These are phyloP conservation scores for Eupsilia transversa DNA, from an alignment of 2,888 invertebrate species.

Conservation along the genomic window DNA sequence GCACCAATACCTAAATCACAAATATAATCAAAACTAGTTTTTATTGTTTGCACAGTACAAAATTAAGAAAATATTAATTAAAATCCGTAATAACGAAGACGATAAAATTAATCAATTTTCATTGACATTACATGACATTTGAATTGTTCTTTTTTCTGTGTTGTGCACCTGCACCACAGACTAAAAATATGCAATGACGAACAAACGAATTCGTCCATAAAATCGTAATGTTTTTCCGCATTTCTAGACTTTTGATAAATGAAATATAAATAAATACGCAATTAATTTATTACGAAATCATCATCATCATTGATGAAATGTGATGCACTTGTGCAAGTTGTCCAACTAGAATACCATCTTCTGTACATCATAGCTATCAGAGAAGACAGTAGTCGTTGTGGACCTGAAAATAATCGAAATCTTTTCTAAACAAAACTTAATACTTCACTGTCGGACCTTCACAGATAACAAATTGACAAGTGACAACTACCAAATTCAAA, in stretches of 20 bases:
- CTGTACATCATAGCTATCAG: neutral
- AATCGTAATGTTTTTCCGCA: neutral
- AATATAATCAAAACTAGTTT: constrained; percentile 28
- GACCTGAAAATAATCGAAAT: neutral
- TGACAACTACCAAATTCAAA: constrained; percentile 11
- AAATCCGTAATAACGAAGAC: constrained; percentile 20
- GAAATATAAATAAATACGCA: neutral
- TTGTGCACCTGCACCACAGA: constrained; percentile 36
- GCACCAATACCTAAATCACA: constrained; percentile 18
- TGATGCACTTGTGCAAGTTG: neutral
- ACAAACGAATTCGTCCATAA: constrained; percentile 23
- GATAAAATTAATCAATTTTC: constrained; percentile 59
- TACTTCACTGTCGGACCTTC: constrained; percentile 5
- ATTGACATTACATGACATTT: constrained; percentile 50
- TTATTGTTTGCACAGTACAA: constrained; percentile 22
- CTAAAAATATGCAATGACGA: neutral
- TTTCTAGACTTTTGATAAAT: neutral
- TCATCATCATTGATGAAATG: neutral
- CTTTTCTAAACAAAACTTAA: constrained; percentile 17
- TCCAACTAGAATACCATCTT: no score
- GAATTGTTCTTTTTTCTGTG: constrained; percentile 30
- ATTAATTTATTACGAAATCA: neutral
- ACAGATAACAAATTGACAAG: neutral
- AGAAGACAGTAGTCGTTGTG: neutral
- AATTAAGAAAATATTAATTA: constrained; percentile 41